These are phyloP conservation scores for Chloroceryle amazona DNA, from an alignment of 2,797 vertebrate genomes.

Conservation along the genomic window DNA sequence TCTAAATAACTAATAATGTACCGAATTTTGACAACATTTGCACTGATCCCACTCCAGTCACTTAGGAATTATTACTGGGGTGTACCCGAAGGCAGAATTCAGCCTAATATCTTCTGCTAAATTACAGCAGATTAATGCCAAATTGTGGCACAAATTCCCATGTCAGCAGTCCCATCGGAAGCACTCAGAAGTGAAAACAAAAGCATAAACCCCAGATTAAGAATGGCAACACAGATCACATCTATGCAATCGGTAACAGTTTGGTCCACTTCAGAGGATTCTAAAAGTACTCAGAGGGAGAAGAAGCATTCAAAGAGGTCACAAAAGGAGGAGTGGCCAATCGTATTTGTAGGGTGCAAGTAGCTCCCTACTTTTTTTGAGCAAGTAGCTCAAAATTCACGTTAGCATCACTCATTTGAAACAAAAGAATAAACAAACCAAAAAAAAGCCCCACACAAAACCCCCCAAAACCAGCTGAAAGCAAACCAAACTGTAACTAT, in stretches of 20 bases:
- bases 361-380: no score
- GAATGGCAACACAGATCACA: neutral
- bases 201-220: neutral
- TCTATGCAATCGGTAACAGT: neutral
- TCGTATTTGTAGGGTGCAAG: neutral
- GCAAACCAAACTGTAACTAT: conserved; percentile 28
- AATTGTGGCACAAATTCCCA: neutral
- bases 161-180: neutral
- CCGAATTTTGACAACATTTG: neutral
- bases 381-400: neutral
- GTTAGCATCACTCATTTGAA: neutral
- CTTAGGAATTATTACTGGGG: neutral
- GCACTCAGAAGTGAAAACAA: neutral
- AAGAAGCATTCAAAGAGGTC: neutral
- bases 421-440: neutral
- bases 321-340: neutral
- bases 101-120: neutral
- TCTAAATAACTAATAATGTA: neutral
- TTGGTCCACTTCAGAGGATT: neutral
- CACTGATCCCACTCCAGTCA: neutral
- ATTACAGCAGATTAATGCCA: neutral
- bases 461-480: conserved; percentile 10
- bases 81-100: neutral
- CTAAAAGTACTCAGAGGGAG: neutral
- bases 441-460: neutral